Evolutionary conservation across 2,797 vertebrate genomes (phyloP).

Genomic region (Amazona finschi): DNA sequence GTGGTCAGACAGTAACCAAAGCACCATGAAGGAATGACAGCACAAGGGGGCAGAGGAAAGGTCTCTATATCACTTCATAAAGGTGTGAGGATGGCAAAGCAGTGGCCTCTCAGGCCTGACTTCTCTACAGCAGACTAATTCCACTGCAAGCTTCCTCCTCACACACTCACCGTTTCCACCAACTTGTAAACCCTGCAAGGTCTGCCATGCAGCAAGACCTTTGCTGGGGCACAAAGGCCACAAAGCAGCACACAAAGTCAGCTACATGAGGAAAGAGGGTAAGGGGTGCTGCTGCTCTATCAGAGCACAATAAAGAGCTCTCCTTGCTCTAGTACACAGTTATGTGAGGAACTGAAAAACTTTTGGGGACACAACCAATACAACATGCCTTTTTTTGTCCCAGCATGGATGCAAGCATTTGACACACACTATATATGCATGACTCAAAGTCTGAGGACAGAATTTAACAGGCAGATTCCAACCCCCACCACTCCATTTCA

Average conservation of each 20-base stretch:
- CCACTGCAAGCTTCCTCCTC: neutral
- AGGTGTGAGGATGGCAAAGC: neutral
- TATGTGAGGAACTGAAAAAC: neutral
- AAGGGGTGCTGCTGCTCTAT: neutral
- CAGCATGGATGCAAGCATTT: accelerated
- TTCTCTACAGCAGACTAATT: neutral
- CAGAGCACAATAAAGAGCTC: neutral
- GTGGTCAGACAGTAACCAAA: neutral
- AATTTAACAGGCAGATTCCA: neutral
- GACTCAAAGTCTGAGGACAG: neutral
- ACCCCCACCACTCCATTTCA: neutral
- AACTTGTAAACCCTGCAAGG: neutral
- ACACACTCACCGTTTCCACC: neutral
- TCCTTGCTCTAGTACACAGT: neutral
- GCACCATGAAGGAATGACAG: neutral
- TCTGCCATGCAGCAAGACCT: neutral
- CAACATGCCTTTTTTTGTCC: neutral
- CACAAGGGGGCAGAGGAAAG: neutral
- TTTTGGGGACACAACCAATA: neutral
- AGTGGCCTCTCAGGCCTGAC: neutral
- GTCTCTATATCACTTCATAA: neutral
- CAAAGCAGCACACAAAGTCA: neutral
- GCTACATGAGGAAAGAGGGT: neutral
- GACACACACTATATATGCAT: accelerated
- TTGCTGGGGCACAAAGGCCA: neutral